Evolutionary conservation across 2,797 vertebrate genomes (phyloP).

Genomic region (Lerista edwardsae): DNA sequence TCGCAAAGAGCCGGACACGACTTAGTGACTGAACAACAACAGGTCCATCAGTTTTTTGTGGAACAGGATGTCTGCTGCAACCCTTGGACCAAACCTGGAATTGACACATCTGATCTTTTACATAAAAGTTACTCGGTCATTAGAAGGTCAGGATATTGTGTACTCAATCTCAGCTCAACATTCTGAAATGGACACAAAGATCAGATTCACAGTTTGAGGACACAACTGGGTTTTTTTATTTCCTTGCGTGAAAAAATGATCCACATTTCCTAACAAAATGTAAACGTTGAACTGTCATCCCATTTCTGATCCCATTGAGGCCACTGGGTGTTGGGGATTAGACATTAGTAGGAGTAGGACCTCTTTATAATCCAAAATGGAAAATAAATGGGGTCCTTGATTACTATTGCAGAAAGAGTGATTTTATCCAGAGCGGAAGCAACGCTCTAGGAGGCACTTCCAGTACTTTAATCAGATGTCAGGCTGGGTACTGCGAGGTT

Average conservation of each 20-base stretch:
- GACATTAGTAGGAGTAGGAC: not conserved
- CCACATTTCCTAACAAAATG: constrained; percentile 47
- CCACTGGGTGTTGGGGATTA: constrained; percentile 12
- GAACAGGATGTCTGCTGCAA: not conserved
- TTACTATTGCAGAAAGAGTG: constrained; percentile 47
- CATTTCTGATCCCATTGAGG: not conserved
- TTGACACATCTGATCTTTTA: not conserved
- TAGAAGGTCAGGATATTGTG: not conserved
- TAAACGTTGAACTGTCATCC: constrained; percentile 1
- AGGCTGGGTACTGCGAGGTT: constrained; percentile 51
- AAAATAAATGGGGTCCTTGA: constrained; percentile 18
- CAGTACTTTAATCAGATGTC: constrained; percentile 61
- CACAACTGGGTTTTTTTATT: constrained; percentile 17
- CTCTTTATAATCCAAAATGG: constrained; percentile 1
- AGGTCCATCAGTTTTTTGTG: no score
- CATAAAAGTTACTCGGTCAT: not conserved
- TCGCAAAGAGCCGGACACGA: no score
- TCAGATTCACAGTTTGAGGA: constrained; percentile 7
- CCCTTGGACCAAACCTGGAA: not conserved
- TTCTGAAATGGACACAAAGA: not conserved
- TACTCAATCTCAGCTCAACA: no score
- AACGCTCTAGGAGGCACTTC: constrained; percentile 55
- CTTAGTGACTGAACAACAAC: no score
- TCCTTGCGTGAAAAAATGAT: constrained; percentile 54
- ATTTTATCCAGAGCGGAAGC: constrained; percentile 58